Percentiles rank a stretch among this genome's conserved stretches.
Evolutionary conservation across 92 coral and sea anemone genomes (phyloP).

Genomic region (Muricea muricata): DNA sequence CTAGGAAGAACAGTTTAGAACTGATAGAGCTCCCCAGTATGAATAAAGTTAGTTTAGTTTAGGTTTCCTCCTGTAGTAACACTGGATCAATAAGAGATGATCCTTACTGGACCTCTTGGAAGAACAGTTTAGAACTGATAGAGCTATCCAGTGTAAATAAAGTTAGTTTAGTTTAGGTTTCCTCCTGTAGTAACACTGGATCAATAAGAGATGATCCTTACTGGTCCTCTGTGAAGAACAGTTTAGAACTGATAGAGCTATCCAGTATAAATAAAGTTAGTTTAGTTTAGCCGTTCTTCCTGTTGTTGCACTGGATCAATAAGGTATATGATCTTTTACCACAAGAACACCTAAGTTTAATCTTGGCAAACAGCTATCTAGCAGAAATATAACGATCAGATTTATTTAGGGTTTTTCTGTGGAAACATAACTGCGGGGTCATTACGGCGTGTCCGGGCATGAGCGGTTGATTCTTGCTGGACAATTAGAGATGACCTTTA

Average conservation of each 20-base stretch:
- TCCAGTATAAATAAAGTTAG: constrained; percentile 1
- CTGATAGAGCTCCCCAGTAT: constrained; percentile 4
- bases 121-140: constrained; percentile 5
- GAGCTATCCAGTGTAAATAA: too few species aligned
- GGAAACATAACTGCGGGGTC: too few species aligned
- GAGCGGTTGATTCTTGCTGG: too few species aligned
- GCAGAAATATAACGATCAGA: too few species aligned
- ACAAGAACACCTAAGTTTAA: too few species aligned
- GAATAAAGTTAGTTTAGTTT: constrained; percentile 2
- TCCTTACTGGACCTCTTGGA: background rate
- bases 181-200: constrained; percentile 12
- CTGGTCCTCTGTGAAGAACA: background rate
- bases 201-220: background rate
- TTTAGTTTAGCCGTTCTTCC: background rate
- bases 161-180: background rate
- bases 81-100: background rate
- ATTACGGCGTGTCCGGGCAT: too few species aligned
- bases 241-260: constrained; percentile 6
- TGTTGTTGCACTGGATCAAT: background rate
- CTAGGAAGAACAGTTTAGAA: background rate
- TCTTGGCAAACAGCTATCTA: too few species aligned
- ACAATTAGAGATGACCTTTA: too few species aligned
- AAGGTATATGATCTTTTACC: too few species aligned
- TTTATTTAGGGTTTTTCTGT: too few species aligned
- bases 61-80: constrained; percentile 8